Evolutionary conservation across 2,797 vertebrate species (phyloP), one percentile per base, ranked within the genome.

Genomic region (Alcedo atthis): DNA sequence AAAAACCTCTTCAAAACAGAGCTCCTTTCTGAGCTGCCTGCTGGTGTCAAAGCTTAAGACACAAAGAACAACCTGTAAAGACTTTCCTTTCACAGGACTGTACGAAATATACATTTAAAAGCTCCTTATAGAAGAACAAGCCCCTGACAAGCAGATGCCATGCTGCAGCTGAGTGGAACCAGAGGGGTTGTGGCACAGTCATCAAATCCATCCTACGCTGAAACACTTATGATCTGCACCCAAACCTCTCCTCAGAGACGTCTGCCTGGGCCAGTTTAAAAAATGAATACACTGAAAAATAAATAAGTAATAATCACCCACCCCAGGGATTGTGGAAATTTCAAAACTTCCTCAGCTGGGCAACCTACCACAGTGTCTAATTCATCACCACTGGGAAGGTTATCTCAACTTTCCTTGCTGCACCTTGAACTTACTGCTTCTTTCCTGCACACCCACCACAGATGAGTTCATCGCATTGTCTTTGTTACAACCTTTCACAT

Each of bases 301-400:
- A 73, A 76, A 77, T 18, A 70, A 81, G 79, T 43, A 9, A 81
- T 43, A 9, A 71, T 15, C 79, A 64, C 15, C 25, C 5, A 3
- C 16, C 6, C 10, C 3, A 14, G 0, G 4, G 17, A 43, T 6
- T 0, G 1, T 0, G 8, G 20, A 21, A 8, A 62, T 18, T 57
- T 85, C 59, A 40, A 59, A 74, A 8, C 30, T 6, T 57, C 49
- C 49, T 77, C 1, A 2, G 45, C 9, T 6, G 28, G 33, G 20
- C 2, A 5, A 58, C 16, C 8, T 24, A 53, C 25, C 30, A 24
- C 51, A 55, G 33, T 3, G 54, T 9, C 26, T 9, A 61, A 30
- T 42, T 33, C 20, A n/a, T 28, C 46, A 10, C 1, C 30, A 8
- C 53, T 15, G n/a, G 14, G 15, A 53, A 19, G 25, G 70, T 48